phyloP scores from a whole-genome alignment of 1,140 invertebrate genomes.

The Choristoneura fumiferana region DNA sequence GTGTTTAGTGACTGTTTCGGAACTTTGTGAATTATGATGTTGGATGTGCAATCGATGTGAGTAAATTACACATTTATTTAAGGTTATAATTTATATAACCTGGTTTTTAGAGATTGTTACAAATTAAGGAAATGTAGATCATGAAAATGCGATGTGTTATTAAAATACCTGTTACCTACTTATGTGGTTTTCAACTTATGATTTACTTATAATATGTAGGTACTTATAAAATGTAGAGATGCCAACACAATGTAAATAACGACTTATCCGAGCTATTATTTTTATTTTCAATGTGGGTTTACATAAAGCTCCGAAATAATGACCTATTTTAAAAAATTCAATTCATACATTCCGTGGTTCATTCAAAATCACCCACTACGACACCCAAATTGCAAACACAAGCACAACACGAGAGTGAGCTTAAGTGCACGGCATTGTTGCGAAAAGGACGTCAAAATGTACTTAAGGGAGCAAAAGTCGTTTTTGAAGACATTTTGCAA shows the following conservation, averaged over 20 bases:
- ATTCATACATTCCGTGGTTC: neutral
- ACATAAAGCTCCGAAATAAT: neutral
- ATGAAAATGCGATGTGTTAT: too few species aligned
- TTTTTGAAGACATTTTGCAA: slow-evolving; percentile 70
- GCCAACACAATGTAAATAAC: too few species aligned
- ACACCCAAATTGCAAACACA: slow-evolving; percentile 14
- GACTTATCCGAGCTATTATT: too few species aligned
- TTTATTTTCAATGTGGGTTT: neutral
- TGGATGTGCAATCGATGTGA: neutral
- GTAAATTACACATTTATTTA: neutral
- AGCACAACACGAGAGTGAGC: slow-evolving; percentile 29
- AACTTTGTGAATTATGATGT: slow-evolving; percentile 8
- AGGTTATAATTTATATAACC: too few species aligned
- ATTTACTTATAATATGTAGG: too few species aligned
- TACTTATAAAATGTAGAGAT: too few species aligned
- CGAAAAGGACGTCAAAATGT: slow-evolving; percentile 65
- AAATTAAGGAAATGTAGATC: too few species aligned
- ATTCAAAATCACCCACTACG: slow-evolving; percentile 2
- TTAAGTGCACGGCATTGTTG: slow-evolving; percentile 59
- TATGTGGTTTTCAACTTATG: too few species aligned
- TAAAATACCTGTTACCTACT: too few species aligned
- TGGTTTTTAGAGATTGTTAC: too few species aligned
- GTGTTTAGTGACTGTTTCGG: slow-evolving; percentile 32
- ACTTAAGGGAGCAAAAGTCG: slow-evolving; percentile 63
- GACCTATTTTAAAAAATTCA: too few species aligned